A percentile compares a stretch with the other conserved stretches of the same genome.
These are phyloP conservation scores for Lepidotrigona ventralis DNA, from an alignment of 1,140 invertebrate genomes.

Conservation along the genomic window DNA sequence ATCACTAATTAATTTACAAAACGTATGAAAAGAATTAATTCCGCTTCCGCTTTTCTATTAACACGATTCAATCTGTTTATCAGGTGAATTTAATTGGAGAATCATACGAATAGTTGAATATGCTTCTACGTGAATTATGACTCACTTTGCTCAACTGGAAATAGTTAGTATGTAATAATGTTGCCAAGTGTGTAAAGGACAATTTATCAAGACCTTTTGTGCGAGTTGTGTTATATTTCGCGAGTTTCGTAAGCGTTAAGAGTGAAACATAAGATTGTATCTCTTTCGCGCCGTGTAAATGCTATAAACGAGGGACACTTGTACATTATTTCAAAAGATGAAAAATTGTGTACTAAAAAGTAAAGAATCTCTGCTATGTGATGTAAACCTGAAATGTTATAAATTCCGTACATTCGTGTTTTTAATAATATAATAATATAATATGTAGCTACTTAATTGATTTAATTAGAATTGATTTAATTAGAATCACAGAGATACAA, in stretches of 20 bases:
- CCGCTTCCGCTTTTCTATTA: no score
- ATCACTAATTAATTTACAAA: no score
- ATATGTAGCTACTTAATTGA: no score
- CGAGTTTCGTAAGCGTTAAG: neutral
- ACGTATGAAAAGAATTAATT: no score
- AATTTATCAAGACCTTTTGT: neutral
- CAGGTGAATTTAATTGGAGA: neutral
- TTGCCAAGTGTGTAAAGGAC: neutral
- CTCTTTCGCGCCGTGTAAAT: neutral
- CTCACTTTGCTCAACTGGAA: neutral
- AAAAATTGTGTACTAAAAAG: neutral
- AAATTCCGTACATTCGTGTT: no score
- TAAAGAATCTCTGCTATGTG: neutral
- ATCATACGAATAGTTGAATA: neutral
- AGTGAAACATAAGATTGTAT: neutral
- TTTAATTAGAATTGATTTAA: no score
- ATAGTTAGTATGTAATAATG: neutral
- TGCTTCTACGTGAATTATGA: neutral
- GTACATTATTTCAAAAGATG: neutral
- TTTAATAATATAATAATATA: no score
- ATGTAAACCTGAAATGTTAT: no score
- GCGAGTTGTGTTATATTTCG: neutral
- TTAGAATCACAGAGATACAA: no score
- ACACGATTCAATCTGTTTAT: no score
- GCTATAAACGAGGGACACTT: neutral